Percentiles rank a stretch among this genome's conserved stretches.
Evolutionary conservation across 2,888 invertebrate genomes (phyloP).

Genomic region (Orthonevra nobilis): DNA sequence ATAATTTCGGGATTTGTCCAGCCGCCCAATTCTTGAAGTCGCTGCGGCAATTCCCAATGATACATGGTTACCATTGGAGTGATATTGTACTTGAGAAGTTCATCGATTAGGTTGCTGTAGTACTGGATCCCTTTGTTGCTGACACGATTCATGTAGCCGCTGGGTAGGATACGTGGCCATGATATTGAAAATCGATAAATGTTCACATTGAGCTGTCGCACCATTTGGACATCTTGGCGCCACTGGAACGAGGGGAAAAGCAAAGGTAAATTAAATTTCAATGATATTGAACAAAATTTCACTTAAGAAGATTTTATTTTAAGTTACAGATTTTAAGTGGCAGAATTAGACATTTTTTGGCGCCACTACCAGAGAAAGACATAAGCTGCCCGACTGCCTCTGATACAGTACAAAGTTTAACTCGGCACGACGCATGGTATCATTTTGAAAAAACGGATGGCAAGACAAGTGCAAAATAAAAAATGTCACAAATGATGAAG

Average conservation of each 20-base stretch:
- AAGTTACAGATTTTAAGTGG: too few relatives aligned
- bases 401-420: too few relatives aligned
- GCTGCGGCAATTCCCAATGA: slow-evolving; percentile 87
- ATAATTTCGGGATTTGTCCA: slow-evolving; percentile 85
- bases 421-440: too few relatives aligned
- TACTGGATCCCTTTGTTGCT: slow-evolving; percentile 87
- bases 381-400: too few relatives aligned
- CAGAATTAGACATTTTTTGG: too few relatives aligned
- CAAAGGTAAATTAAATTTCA: background rate
- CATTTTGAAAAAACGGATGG: too few relatives aligned
- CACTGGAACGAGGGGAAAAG: slow-evolving; percentile 74
- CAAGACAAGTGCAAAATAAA: too few relatives aligned
- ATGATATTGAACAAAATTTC: background rate
- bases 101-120: slow-evolving; percentile 88
- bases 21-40: slow-evolving; percentile 85
- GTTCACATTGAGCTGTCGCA: slow-evolving; percentile 83
- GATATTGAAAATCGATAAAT: slow-evolving; percentile 88
- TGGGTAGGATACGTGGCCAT: slow-evolving; percentile 88
- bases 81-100: slow-evolving; percentile 84
- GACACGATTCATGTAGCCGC: slow-evolving; percentile 84
- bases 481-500: too few relatives aligned
- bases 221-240: slow-evolving; percentile 84
- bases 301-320: too few relatives aligned
- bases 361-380: too few relatives aligned
- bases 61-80: slow-evolving; percentile 87